A percentile compares a stretch with the other conserved stretches of the same genome.
These are phyloP conservation scores for Nezara viridula DNA, from an alignment of 2,888 invertebrate genomes.

Conservation along the genomic window DNA sequence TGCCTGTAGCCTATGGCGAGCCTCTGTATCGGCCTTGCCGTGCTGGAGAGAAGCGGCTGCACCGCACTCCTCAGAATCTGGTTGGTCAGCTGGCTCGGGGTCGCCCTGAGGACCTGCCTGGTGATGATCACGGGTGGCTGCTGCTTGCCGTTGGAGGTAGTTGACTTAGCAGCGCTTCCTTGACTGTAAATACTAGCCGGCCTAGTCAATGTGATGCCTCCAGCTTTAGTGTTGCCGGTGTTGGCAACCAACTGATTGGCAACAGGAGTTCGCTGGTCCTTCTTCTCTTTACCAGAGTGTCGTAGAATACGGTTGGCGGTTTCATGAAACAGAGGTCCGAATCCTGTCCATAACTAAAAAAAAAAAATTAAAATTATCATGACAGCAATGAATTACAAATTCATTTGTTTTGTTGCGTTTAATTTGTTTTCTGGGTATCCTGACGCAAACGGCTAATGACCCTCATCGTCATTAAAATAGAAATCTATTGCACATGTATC, in stretches of 20 bases:
- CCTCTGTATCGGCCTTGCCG: neutral
- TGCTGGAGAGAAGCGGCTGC: neutral
- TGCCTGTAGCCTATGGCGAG: neutral
- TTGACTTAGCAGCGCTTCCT: neutral
- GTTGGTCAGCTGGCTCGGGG: neutral
- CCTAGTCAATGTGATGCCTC: neutral
- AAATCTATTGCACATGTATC: too few relatives aligned
- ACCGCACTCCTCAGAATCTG: neutral
- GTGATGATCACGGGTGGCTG: neutral
- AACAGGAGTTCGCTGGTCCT: constrained; percentile 21
- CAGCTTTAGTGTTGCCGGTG: neutral
- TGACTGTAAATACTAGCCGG: neutral
- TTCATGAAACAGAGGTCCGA: constrained; percentile 64
- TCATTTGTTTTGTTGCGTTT: too few relatives aligned
- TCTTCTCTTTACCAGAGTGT: constrained; percentile 59
- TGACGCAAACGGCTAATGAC: too few relatives aligned
- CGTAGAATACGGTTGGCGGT: constrained; percentile 64
- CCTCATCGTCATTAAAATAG: too few relatives aligned
- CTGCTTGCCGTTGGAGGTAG: neutral
- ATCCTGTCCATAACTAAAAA: constrained; percentile 65
- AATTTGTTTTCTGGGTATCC: too few relatives aligned
- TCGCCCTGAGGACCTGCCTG: neutral
- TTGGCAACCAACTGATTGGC: neutral
- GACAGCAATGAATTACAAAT: too few relatives aligned
- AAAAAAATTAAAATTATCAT: constrained; percentile 33